phyloP scores from a whole-genome alignment of 2,888 invertebrate species.

The Drosophila macrospina region DNA sequence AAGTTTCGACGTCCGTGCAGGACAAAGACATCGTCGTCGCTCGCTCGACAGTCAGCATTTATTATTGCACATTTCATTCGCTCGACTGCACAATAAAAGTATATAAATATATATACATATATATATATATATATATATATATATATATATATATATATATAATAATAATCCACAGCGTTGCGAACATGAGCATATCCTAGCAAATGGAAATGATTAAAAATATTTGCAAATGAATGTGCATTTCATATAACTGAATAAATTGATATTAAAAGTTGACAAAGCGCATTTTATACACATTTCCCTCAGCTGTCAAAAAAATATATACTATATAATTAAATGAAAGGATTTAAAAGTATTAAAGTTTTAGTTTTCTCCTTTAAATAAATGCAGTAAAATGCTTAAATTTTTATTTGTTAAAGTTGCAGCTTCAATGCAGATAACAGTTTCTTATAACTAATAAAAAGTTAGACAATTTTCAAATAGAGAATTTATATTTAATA shows the following conservation, averaged over 20 bases:
- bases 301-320: too few species aligned
- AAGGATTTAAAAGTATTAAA: too few species aligned
- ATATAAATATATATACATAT: background rate
- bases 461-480: too few species aligned
- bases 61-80: slow-evolving; percentile 76
- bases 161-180: background rate
- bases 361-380: too few species aligned
- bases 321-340: too few species aligned
- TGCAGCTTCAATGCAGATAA: too few species aligned
- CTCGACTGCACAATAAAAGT: slow-evolving; percentile 66
- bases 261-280: slow-evolving; percentile 1
- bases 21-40: slow-evolving; percentile 52
- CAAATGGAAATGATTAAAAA: background rate
- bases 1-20: slow-evolving; percentile 60
- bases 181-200: slow-evolving; percentile 33
- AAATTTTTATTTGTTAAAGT: too few species aligned
- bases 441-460: too few species aligned
- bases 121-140: background rate
- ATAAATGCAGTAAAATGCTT: too few species aligned
- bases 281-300: background rate
- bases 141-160: background rate
- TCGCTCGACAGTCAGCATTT: slow-evolving; percentile 65
- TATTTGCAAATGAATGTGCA: background rate
- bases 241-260: slow-evolving; percentile 3
- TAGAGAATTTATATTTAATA: too few species aligned